A percentile compares a stretch with the other conserved stretches of the same genome.
phyloP scores from a whole-genome alignment of 2,797 vertebrate genomes.

The Pantherophis alleghaniensis region DNA sequence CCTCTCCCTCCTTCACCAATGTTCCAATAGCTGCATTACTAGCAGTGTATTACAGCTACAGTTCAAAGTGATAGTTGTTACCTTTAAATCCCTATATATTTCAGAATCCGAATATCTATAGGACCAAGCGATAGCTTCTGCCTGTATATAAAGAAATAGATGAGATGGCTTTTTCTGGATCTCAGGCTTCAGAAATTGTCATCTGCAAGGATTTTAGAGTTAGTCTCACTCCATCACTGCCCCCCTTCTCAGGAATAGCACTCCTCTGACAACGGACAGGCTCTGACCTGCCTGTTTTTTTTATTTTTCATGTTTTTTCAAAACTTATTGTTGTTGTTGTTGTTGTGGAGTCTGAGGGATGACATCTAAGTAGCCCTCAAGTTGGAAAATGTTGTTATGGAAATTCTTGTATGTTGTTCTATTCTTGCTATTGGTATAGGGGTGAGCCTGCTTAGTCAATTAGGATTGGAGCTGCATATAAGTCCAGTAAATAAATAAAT shows the following conservation, averaged over 20 bases:
- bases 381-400: background rate
- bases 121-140: background rate
- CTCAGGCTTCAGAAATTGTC: background rate
- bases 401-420: background rate
- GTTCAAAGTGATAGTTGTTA: background rate
- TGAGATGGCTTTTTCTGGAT: background rate
- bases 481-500: background rate
- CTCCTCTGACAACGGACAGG: background rate
- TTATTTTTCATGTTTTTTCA: background rate
- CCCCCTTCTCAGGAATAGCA: background rate
- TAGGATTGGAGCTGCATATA: background rate
- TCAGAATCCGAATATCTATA: background rate
- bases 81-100: background rate
- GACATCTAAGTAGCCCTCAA: background rate
- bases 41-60: background rate
- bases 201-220: background rate
- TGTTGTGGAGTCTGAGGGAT: background rate
- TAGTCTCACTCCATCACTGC: background rate
- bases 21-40: background rate
- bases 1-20: background rate
- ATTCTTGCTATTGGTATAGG: background rate
- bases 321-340: background rate
- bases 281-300: background rate
- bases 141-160: background rate
- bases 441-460: background rate